phyloP scores from a whole-genome alignment of 2,113 vertebrate species.

The Myotis lucifugus region DNA sequence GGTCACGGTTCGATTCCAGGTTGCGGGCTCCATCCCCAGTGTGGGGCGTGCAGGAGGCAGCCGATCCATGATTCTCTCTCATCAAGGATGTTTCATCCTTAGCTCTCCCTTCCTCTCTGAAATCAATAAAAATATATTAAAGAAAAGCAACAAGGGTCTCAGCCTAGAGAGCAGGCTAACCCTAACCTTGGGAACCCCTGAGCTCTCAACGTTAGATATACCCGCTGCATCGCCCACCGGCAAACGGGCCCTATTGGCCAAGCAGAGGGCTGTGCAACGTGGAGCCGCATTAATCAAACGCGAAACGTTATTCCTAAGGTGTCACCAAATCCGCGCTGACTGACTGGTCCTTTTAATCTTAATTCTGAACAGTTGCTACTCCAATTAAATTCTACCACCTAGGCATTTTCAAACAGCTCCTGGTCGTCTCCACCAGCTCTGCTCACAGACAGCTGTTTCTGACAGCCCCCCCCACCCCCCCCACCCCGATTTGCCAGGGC shows the following conservation, averaged over 20 bases:
- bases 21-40: too few species aligned
- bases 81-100: too few species aligned
- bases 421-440: constrained; percentile 85
- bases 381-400: constrained; percentile 90
- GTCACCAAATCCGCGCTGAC: constrained; percentile 65
- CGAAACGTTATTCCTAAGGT: constrained; percentile 65
- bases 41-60: too few species aligned
- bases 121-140: too few species aligned
- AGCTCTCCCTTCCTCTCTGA: too few species aligned
- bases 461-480: constrained; percentile 97
- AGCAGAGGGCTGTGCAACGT: constrained; percentile 37
- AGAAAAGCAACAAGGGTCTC: not conserved
- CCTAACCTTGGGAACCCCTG: not conserved
- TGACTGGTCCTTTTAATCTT: constrained; percentile 86
- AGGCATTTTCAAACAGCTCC: constrained; percentile 87
- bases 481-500: constrained; percentile 94
- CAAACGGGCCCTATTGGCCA: not conserved
- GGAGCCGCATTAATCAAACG: constrained; percentile 73
- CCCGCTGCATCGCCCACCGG: not conserved
- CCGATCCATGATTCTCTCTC: too few species aligned
- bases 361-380: constrained; percentile 88
- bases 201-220: not conserved
- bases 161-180: accelerated
- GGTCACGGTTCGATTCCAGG: too few species aligned
- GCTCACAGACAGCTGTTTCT: constrained; percentile 96